Conservation (phyloP, 2,797 vertebrate species). For the Selene dorsalis region DNA sequence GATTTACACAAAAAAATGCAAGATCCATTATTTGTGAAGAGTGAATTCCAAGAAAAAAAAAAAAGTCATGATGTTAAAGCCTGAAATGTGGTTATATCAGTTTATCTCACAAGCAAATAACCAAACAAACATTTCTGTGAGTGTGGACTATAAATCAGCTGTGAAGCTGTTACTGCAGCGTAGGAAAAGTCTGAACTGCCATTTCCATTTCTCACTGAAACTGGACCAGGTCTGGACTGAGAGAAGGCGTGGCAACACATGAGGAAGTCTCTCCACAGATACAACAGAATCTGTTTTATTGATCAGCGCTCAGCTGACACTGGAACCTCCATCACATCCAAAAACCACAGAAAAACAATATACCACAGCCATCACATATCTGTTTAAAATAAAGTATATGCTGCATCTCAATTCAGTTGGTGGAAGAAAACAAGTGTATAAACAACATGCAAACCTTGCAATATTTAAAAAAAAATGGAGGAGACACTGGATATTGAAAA, state of each 20-base stretch:
- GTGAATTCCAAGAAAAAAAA: no score
- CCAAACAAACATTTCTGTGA: background rate
- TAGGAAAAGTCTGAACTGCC: slow-evolving; percentile 11
- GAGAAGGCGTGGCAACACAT: slow-evolving; percentile 49
- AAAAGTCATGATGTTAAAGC: no score
- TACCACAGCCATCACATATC: background rate
- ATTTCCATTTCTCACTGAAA: background rate
- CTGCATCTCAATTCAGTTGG: background rate
- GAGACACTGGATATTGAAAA: background rate
- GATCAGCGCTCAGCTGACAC: background rate
- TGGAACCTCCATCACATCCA: background rate
- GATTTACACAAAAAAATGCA: no score
- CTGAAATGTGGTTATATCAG: background rate
- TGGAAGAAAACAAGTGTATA: background rate
- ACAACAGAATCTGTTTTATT: background rate
- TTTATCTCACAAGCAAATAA: background rate
- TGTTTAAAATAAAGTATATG: background rate
- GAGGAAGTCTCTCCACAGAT: slow-evolving; percentile 3
- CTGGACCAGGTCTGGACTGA: background rate
- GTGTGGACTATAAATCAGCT: background rate
- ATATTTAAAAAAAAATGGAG: background rate
- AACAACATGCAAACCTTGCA: background rate
- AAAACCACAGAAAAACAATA: background rate
- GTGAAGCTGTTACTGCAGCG: slow-evolving; percentile 4
- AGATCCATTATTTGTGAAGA: no score